These are phyloP conservation scores for Tetragnatha versicolor DNA, from an alignment of 1,140 invertebrate species.

Conservation along the genomic window DNA sequence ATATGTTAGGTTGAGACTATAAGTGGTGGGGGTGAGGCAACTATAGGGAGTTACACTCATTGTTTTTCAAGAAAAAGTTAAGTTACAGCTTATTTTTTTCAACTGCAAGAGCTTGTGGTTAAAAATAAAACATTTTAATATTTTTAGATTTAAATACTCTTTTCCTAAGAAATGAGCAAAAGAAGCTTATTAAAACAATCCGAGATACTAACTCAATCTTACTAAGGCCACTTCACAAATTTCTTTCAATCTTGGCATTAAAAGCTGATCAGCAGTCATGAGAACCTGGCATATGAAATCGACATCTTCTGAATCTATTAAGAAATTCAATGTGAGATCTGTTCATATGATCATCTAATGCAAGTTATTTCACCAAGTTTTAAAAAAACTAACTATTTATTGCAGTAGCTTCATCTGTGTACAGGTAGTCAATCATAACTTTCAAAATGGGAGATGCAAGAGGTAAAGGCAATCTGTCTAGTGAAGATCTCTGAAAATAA, in stretches of 20 bases:
- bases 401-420: constrained; percentile 71
- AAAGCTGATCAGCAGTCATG: constrained; percentile 75
- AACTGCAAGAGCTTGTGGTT: no score
- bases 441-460: constrained; percentile 68
- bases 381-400: constrained; percentile 58
- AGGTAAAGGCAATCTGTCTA: constrained; percentile 61
- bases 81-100: no score
- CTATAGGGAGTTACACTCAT: no score
- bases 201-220: constrained; percentile 63
- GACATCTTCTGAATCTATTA: constrained; percentile 68
- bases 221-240: constrained; percentile 72
- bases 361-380: neutral
- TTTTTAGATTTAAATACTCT: no score
- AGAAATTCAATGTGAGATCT: neutral
- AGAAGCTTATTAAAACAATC: neutral
- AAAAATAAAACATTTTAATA: no score
- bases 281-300: constrained; percentile 73
- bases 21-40: no score
- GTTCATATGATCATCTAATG: neutral
- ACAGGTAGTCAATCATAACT: constrained; percentile 73
- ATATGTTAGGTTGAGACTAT: no score
- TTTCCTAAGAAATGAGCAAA: neutral
- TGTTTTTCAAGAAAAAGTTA: no score
- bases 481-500: constrained; percentile 47
- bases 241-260: constrained; percentile 72